Evolutionary conservation across 2,113 vertebrate species (phyloP).

Genomic region (Rhabdomys dilectus): DNA sequence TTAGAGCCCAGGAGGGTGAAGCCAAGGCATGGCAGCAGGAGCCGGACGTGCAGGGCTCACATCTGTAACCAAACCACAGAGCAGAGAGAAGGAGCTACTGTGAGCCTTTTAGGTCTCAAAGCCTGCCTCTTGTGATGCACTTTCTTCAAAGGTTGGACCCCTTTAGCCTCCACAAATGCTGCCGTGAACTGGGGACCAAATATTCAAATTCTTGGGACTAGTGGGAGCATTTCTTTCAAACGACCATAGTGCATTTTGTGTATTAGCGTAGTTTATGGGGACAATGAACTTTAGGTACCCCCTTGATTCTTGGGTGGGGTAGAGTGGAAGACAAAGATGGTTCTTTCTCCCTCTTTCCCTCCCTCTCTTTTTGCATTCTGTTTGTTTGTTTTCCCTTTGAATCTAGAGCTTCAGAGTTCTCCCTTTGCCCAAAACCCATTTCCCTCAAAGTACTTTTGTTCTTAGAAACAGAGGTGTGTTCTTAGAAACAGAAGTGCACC

Average conservation of each 20-base stretch:
- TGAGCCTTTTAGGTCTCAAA: background rate
- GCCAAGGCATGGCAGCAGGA: too few relatives aligned
- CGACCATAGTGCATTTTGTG: background rate
- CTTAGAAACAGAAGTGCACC: background rate
- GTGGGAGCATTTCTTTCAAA: background rate
- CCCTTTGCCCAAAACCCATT: background rate
- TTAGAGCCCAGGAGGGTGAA: background rate
- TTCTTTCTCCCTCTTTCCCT: accelerated
- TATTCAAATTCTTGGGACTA: too few relatives aligned
- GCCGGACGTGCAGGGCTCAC: background rate
- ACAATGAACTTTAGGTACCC: background rate
- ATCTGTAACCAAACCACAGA: background rate
- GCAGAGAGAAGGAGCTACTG: background rate
- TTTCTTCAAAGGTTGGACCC: background rate
- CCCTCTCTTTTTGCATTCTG: background rate
- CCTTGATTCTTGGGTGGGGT: background rate
- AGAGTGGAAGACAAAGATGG: background rate
- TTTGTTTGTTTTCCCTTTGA: constrained; percentile 9
- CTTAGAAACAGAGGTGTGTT: background rate
- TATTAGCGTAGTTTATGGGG: background rate
- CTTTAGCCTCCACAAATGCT: too few relatives aligned
- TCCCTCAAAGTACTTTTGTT: constrained; percentile 1
- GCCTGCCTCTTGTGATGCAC: background rate
- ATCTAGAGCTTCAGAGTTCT: background rate
- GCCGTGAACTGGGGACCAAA: background rate